These are phyloP conservation scores for Clarias magur DNA, from an alignment of 2,113 vertebrate species.

Conservation along the genomic window DNA sequence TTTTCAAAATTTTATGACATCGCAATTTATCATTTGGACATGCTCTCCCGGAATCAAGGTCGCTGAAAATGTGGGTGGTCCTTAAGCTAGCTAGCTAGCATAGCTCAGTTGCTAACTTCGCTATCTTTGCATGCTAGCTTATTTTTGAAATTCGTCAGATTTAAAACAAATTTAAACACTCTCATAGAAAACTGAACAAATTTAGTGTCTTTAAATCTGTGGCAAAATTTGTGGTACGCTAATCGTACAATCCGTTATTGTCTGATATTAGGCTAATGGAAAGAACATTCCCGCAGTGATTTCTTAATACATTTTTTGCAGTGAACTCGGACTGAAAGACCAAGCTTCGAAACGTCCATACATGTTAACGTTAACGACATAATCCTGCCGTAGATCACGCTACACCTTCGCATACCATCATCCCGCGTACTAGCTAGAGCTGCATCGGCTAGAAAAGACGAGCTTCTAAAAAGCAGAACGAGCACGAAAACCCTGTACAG, in stretches of 20 bases:
- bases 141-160: background rate
- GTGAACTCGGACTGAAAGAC: constrained; percentile 20
- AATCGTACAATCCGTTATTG: background rate
- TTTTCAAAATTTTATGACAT: background rate
- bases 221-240: background rate
- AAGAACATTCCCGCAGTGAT: no score
- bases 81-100: background rate
- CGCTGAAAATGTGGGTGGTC: background rate
- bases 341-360: background rate
- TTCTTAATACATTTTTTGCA: background rate
- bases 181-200: background rate
- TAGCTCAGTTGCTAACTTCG: no score
- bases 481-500: background rate
- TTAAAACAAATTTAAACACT: background rate
- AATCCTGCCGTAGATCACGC: background rate
- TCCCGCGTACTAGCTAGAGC: background rate
- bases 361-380: background rate
- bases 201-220: background rate
- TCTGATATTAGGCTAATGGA: no score
- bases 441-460: background rate
- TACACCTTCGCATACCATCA: background rate
- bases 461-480: constrained; percentile 31
- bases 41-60: background rate
- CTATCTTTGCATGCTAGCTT: background rate
- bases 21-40: background rate